Conservation (phyloP, 2,113 vertebrate species). For the Mesocricetus auratus region DNA sequence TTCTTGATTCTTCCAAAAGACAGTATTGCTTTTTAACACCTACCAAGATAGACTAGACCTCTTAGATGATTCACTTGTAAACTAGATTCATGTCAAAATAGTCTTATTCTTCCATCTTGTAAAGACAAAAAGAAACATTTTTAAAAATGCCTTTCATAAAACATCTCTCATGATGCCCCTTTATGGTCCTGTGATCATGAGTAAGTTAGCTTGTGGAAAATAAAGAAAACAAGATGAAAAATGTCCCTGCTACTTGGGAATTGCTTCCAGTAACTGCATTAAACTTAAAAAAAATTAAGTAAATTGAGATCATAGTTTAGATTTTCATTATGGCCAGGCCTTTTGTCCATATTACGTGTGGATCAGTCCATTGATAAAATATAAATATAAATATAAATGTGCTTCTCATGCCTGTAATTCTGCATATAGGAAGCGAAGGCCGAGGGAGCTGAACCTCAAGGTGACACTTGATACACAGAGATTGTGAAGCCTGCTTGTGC, state of each 20-base stretch:
- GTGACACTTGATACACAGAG: background rate
- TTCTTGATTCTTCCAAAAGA: background rate
- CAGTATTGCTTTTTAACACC: background rate
- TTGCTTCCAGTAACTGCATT: background rate
- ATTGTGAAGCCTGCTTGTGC: background rate
- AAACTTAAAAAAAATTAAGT: background rate
- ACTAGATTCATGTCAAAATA: background rate
- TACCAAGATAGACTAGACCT: conserved; percentile 16
- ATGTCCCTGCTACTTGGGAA: background rate
- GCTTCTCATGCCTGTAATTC: no score
- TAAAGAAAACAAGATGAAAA: conserved; percentile 30
- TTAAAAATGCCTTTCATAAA: conserved; percentile 38
- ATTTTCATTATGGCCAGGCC: background rate
- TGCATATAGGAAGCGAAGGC: accelerated
- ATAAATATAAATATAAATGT: conserved; percentile 24
- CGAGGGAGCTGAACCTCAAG: background rate
- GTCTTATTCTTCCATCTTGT: conserved; percentile 7
- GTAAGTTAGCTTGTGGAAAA: background rate
- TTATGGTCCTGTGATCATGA: background rate
- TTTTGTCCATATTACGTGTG: background rate
- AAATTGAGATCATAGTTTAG: background rate
- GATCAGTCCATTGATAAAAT: background rate
- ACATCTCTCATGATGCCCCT: background rate
- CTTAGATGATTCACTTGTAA: background rate
- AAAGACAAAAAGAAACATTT: conserved; percentile 26